Conservation (phyloP, 2,797 vertebrate genomes). For the Lycodopsis pacificus region DNA sequence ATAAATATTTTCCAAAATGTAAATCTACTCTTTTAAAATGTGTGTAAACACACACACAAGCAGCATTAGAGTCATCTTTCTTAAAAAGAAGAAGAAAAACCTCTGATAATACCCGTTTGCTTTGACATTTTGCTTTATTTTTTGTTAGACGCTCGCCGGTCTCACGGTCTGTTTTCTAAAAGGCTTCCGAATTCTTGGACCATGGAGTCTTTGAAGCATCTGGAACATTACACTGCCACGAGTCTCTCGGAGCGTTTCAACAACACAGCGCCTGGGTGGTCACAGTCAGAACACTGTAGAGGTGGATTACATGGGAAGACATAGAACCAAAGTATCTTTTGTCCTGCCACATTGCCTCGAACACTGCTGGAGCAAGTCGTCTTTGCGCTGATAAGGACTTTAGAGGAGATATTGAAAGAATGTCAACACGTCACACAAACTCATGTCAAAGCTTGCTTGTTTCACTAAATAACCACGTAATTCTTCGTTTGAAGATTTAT, state of each 20-base stretch:
- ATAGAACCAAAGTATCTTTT: conserved; percentile 4
- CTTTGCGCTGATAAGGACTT: conserved; percentile 43
- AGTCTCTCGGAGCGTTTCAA: conserved; percentile 17
- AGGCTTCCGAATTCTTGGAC: not conserved
- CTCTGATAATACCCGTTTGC: not conserved
- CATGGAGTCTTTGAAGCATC: not conserved
- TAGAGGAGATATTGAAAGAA: conserved; percentile 49
- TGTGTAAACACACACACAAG: not conserved
- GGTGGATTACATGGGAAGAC: not conserved
- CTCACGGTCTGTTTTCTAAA: not conserved
- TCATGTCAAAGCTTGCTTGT: conserved; percentile 63
- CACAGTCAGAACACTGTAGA: not conserved
- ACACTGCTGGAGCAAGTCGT: conserved; percentile 16
- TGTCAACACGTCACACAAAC: conserved; percentile 63
- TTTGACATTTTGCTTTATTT: not conserved
- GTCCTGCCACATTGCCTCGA: conserved; percentile 6
- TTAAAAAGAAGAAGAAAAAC: not conserved
- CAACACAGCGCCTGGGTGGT: conserved; percentile 39
- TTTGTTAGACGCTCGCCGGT: not conserved
- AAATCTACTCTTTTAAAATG: not conserved
- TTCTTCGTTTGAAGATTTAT: conserved; percentile 2
- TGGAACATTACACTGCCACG: conserved; percentile 12
- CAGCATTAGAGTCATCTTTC: not conserved
- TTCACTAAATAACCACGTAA: conserved; percentile 10
- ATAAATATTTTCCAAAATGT: not conserved